Percentiles rank a stretch among this genome's conserved stretches.
phyloP scores from a whole-genome alignment of 1,140 invertebrate species.

The Asbolus verrucosus region DNA sequence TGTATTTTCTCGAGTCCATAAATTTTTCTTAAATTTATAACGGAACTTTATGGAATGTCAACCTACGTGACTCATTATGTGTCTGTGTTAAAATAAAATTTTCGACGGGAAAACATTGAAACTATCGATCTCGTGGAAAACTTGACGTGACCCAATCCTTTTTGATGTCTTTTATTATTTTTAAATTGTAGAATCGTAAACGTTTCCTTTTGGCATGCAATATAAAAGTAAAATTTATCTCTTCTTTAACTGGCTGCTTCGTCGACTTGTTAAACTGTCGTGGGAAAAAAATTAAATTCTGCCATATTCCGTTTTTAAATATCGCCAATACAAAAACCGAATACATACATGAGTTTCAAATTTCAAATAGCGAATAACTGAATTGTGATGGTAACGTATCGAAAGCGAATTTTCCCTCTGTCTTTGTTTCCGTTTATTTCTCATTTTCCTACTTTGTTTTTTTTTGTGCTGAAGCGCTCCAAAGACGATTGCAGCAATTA shows the following conservation, averaged over 20 bases:
- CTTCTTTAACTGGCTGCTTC: neutral
- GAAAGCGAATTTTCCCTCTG: too few relatives aligned
- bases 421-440: too few relatives aligned
- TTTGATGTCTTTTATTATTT: slow-evolving; percentile 7
- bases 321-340: too few relatives aligned
- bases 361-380: too few relatives aligned
- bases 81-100: slow-evolving; percentile 13
- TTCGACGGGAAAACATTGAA: slow-evolving; percentile 1
- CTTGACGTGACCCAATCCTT: slow-evolving; percentile 3
- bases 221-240: neutral
- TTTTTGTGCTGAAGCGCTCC: too few relatives aligned
- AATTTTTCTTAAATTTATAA: slow-evolving; percentile 1
- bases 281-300: too few relatives aligned
- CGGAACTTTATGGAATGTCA: neutral
- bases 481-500: too few relatives aligned
- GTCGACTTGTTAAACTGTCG: too few relatives aligned
- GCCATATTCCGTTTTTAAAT: too few relatives aligned
- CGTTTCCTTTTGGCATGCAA: neutral
- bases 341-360: too few relatives aligned
- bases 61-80: slow-evolving; percentile 1
- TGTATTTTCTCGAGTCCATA: neutral
- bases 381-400: too few relatives aligned
- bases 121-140: slow-evolving; percentile 4
- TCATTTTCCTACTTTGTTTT: too few relatives aligned
- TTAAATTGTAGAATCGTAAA: neutral